Conservation (phyloP, 37 sponge, comb jelly and placozoan species). For the Cladorhizidae sp. region DNA sequence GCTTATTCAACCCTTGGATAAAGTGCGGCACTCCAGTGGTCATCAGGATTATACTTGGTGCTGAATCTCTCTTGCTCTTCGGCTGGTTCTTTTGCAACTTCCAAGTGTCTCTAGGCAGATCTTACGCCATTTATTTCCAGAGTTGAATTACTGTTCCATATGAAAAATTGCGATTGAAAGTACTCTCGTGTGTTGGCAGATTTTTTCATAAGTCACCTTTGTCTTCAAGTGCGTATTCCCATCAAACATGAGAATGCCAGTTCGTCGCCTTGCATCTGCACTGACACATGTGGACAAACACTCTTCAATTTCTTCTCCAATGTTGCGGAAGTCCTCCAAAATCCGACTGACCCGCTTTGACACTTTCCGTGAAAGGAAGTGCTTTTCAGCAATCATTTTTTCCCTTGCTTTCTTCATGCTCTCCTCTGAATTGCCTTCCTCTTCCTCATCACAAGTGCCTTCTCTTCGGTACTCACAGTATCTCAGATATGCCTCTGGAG, state of each 20-base stretch:
- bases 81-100: slow-evolving; percentile 42
- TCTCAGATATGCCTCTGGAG: slow-evolving; percentile 7
- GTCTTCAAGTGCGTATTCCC: slow-evolving; percentile 33
- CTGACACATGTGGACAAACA: too few relatives aligned
- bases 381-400: slow-evolving; percentile 1
- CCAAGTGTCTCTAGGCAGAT: slow-evolving; percentile 26
- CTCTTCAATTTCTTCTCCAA: slow-evolving; percentile 33
- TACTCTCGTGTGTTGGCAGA: slow-evolving; percentile 15
- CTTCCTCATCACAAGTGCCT: too few relatives aligned
- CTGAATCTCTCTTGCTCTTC: slow-evolving; percentile 40
- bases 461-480: too few relatives aligned
- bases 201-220: slow-evolving; percentile 46
- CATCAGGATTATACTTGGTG: slow-evolving; percentile 40
- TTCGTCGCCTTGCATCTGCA: slow-evolving; percentile 50
- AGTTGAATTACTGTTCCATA: slow-evolving; percentile 45
- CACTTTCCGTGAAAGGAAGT: slow-evolving; percentile 11
- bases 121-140: slow-evolving; percentile 41
- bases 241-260: slow-evolving; percentile 60
- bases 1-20: slow-evolving; percentile 1
- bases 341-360: not conserved
- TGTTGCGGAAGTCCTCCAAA: slow-evolving; percentile 13
- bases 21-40: slow-evolving; percentile 23
- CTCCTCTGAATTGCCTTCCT: too few relatives aligned
- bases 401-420: too few relatives aligned
- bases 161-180: slow-evolving; percentile 4